Evolutionary conservation across 2,888 invertebrate genomes (phyloP), one percentile per base, ranked within the genome.

Genomic region (Apodemia mormo): DNA sequence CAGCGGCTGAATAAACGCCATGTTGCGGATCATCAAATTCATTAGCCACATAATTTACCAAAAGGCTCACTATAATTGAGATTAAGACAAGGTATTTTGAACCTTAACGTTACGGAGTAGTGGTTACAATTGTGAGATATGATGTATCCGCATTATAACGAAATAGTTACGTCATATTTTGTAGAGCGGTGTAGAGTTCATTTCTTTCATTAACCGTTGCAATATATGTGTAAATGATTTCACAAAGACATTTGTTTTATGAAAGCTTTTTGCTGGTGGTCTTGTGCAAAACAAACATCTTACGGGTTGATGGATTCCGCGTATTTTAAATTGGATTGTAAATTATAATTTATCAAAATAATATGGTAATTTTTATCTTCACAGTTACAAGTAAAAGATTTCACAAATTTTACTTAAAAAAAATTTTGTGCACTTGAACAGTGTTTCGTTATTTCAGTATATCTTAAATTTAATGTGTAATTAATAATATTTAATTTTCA

Each of bases 21-120:
- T 64, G 61, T 64, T 64, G 66, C 37, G 33, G 65, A n/a, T 70
- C 68, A 72, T 71, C 68, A 72, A 49, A 70, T 67, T 72, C 68
- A 73, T 70, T 72, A 70, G 49, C 65, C 69, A 65, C 72, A 66
- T 71, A 71, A 74, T 74, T 73, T 76, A 70, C 66, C 69, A 66
- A 72, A 71, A 74, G 70, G n/a, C 64, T 14, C 64, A 64, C 33
- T 37, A 33, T 64, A 64, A 64, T 64, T 64, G 33, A 64, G 30
- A 45, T 29, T 67, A 10, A 8, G 40, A 33, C 22, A 33, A 12
- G 22, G 22, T 56, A 73, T 45, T 68, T 22, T 69, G 43, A 37
- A 9, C 67, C 61, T 61, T 72, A 70, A 54, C 0, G 10, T 52
- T 29, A 40, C 10, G 30, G 40, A 5, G 43, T 58, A 66, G 68